Conservation (phyloP, 1,140 invertebrate species). For the Macrotrachela quadricornifera region DNA sequence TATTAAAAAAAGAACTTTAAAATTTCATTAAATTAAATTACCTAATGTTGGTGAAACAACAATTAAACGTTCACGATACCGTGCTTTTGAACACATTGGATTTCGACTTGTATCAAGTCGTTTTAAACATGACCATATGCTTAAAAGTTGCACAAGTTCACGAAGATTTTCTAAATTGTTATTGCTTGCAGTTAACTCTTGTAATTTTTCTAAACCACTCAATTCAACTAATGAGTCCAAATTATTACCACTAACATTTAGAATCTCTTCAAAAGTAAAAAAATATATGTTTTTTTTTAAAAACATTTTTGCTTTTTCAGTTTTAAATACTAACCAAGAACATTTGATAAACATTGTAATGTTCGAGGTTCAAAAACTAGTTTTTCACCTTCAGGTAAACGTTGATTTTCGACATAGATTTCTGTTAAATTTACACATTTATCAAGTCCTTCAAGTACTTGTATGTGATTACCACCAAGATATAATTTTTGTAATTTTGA, state of each 20-base stretch:
- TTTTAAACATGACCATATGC: constrained; percentile 14
- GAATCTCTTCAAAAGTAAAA: too few relatives aligned
- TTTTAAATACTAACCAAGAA: constrained; percentile 8
- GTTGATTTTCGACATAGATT: constrained; percentile 27
- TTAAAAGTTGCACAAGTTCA: constrained; percentile 22
- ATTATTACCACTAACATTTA: constrained; percentile 27
- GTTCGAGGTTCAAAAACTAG: constrained; percentile 28
- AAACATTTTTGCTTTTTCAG: too few relatives aligned
- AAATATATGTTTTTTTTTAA: too few relatives aligned
- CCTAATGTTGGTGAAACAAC: constrained; percentile 20
- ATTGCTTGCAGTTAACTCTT: constrained; percentile 20
- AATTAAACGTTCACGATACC: constrained; percentile 27
- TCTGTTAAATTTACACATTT: constrained; percentile 21
- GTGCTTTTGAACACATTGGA: constrained; percentile 23
- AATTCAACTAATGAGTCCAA: constrained; percentile 23
- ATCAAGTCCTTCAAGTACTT: constrained; percentile 28
- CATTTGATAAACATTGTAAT: constrained; percentile 18
- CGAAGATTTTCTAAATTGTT: constrained; percentile 26
- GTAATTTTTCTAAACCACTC: constrained; percentile 15
- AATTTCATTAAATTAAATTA: too few relatives aligned
- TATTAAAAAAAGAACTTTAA: too few relatives aligned
- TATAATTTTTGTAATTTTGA: constrained; percentile 25
- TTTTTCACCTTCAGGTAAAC: constrained; percentile 24
- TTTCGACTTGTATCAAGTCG: constrained; percentile 24
- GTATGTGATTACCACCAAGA: constrained; percentile 25